Evolutionary conservation across 2,797 vertebrate species (phyloP).

Genomic region (Apogon talboti): DNA sequence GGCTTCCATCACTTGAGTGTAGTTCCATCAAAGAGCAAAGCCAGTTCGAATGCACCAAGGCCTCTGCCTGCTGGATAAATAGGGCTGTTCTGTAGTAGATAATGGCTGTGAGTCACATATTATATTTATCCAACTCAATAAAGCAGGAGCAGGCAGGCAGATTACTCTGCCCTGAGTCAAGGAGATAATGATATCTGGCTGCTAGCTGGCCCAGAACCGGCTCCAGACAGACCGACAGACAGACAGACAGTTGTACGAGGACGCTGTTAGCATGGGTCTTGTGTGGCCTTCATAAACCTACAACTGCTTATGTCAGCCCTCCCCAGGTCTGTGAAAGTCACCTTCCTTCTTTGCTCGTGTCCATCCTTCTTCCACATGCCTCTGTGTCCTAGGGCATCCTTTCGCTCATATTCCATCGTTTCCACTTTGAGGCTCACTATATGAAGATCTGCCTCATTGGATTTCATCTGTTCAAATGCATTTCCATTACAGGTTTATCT

Average conservation of each 20-base stretch:
- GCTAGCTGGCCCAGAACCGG: conserved; percentile 80
- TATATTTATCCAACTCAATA: conserved; percentile 88
- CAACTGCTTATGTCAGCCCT: conserved; percentile 81
- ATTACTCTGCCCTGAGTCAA: conserved; percentile 85
- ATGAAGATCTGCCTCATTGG: conserved; percentile 16
- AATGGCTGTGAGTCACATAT: conserved; percentile 84
- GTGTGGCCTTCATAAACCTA: conserved; percentile 74
- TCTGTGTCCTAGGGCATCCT: conserved; percentile 6
- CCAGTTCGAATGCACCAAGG: conserved; percentile 73
- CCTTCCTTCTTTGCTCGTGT: conserved; percentile 62
- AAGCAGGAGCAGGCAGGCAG: conserved; percentile 83
- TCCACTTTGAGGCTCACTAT: conserved; percentile 19
- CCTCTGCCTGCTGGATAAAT: conserved; percentile 80
- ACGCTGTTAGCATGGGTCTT: conserved; percentile 66
- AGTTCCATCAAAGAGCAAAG: conserved; percentile 74
- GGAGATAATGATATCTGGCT: conserved; percentile 86
- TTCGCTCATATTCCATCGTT: conserved; percentile 5
- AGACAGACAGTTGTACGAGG: conserved; percentile 66
- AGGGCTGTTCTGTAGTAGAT: conserved; percentile 80
- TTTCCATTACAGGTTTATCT: background rate
- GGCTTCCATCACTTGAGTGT: conserved; percentile 70
- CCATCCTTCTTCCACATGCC: conserved; percentile 26
- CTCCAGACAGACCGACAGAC: conserved; percentile 70
- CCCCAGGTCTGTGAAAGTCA: conserved; percentile 79
- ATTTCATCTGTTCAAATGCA: conserved; percentile 1